Conservation (phyloP, 2,888 invertebrate species). For the Drosophila meridiana region DNA sequence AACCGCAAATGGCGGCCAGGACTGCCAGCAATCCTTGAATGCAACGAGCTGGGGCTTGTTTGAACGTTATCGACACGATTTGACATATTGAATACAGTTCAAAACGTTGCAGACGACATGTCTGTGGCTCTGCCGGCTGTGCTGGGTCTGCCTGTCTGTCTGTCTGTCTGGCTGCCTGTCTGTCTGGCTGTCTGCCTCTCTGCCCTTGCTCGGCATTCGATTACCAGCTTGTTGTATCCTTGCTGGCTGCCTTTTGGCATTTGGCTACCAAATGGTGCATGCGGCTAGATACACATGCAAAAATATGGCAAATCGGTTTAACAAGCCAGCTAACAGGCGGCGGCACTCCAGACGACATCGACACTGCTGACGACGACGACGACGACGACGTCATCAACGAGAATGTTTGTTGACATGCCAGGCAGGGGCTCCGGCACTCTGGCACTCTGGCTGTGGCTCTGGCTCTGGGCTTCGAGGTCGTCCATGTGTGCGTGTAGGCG, state of each 20-base stretch:
- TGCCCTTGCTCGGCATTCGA: not conserved
- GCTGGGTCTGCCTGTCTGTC: constrained; percentile 5
- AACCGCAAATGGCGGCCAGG: constrained; percentile 65
- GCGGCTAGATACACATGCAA: constrained; percentile 61
- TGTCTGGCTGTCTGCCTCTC: not conserved
- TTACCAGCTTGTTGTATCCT: constrained; percentile 31
- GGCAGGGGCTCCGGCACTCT: constrained; percentile 25
- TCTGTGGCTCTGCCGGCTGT: constrained; percentile 24
- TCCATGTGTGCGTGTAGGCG: constrained; percentile 31
- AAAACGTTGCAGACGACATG: constrained; percentile 69
- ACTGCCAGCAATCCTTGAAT: constrained; percentile 21
- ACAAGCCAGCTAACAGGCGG: constrained; percentile 67
- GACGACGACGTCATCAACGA: constrained; percentile 50
- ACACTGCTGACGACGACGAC: constrained; percentile 7
- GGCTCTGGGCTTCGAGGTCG: constrained; percentile 6
- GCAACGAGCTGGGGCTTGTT: constrained; percentile 55
- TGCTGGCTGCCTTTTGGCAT: constrained; percentile 78
- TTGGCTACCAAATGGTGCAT: constrained; percentile 81
- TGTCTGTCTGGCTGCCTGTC: constrained; percentile 19
- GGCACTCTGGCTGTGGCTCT: not conserved
- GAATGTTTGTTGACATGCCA: constrained; percentile 72
- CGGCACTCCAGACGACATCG: constrained; percentile 48
- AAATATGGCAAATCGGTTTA: constrained; percentile 79
- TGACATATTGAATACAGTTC: constrained; percentile 81
- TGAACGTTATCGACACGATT: constrained; percentile 80